Base-by-base conservation (phyloP, 2,888 invertebrate genomes). In the Alcis repandata region DNA sequence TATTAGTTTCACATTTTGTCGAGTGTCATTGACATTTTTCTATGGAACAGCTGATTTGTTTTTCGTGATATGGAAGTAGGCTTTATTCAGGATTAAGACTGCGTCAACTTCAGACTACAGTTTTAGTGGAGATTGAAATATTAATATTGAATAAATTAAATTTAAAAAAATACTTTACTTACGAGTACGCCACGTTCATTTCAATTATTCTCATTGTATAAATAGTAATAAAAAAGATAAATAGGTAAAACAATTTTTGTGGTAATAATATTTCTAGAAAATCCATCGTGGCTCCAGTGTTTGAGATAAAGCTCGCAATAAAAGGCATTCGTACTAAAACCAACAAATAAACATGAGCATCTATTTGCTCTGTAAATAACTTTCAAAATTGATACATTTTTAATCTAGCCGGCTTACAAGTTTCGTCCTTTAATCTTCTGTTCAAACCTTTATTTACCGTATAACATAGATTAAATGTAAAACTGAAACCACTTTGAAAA, bases 381-480 rank as follows among this genome's bases (percentile, higher is more conserved):
- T 59, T 59, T 52, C 36, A 13, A 51, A 36, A 52, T 59, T 52
- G 22, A 52, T 59, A 59, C 52, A 52, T 59, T 59, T 52, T 45
- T 51, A 59, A 59, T 59, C 59, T 45, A 27, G 52, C 59, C 19
- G 22, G 52, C 59, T 59, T 43, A 45, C 36, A 36, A 49, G 41
- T 41, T 48, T 58, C 15, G 51, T 59, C 20, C 45, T 59, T 51
- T 51, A 51, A 51, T 51, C 51, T 51, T 51, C 51, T 51, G 20
- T 38, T 36, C 36, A 51, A 51, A 51, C 38, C 36, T 10, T 7
- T 19, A 36, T 20, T 0, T 36, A 36, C 1, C 17, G 17, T 17
- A 36, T 1, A 3, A 51, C 3, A 36, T 49, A 2, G 13, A 36
- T 51, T 19, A 38, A 51, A 51, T 20, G 11, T 48, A 48, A 9